phyloP scores from a whole-genome alignment of 2,888 invertebrate species.

The Xestia sexstrigata region DNA sequence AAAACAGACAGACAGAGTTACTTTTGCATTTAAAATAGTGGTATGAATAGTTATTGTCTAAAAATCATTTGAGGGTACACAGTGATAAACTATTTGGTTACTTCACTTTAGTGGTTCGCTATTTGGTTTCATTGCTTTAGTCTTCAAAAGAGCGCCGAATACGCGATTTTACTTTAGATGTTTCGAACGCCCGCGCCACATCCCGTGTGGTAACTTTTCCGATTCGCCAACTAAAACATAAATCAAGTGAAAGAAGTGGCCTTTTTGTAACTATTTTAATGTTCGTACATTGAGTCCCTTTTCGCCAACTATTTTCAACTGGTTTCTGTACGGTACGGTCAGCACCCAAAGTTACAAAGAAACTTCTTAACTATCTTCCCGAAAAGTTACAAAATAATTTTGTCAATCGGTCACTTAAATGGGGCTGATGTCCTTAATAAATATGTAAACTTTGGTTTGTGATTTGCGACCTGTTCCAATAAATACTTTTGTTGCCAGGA shows the following conservation, averaged over 20 bases:
- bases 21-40: too few species aligned
- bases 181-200: background rate
- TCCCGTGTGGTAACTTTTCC: background rate
- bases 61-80: background rate
- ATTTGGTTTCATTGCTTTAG: too few species aligned
- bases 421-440: background rate
- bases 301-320: background rate
- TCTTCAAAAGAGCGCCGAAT: background rate
- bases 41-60: background rate
- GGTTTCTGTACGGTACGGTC: background rate
- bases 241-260: background rate
- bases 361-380: too few species aligned
- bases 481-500: constrained; percentile 47
- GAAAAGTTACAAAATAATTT: background rate
- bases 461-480: background rate
- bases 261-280: background rate
- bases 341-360: too few species aligned
- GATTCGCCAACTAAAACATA: background rate
- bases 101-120: too few species aligned
- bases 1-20: too few species aligned
- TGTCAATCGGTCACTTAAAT: background rate
- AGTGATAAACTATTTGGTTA: too few species aligned
- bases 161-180: too few species aligned
- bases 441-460: too few species aligned
- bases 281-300: background rate